Evolutionary conservation across 1,140 invertebrate genomes (phyloP).

Genomic region (Platorchestia sp.): DNA sequence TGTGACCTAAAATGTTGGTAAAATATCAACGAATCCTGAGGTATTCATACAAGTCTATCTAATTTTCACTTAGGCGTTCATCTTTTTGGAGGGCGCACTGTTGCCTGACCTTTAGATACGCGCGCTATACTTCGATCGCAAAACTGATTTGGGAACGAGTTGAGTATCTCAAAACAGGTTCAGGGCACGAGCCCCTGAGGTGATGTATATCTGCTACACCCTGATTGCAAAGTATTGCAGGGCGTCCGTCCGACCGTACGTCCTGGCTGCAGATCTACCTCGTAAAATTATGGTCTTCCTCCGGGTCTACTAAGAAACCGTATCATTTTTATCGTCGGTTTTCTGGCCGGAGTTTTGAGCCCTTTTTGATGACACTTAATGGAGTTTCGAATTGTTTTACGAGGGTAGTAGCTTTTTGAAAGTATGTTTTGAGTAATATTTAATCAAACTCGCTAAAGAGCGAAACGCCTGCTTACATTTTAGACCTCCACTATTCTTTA

Average conservation of each 20-base stretch:
- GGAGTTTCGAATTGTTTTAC: too few species aligned
- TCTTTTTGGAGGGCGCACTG: background rate
- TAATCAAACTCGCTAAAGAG: too few species aligned
- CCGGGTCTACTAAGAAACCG: background rate
- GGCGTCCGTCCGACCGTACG: background rate
- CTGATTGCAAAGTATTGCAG: background rate
- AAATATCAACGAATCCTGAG: background rate
- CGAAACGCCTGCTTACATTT: too few species aligned
- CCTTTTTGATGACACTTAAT: background rate
- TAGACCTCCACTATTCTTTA: too few species aligned
- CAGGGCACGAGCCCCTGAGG: background rate
- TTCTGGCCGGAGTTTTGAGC: background rate
- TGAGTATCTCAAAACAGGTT: background rate
- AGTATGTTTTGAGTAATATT: too few species aligned
- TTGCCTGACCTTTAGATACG: background rate
- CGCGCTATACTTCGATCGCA: background rate
- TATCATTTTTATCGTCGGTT: background rate
- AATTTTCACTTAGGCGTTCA: background rate
- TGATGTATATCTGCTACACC: background rate
- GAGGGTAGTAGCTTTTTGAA: too few species aligned
- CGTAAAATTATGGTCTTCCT: background rate
- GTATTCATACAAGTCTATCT: background rate
- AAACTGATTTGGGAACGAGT: background rate
- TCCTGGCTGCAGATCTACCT: background rate
- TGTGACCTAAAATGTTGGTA: too few species aligned